Evolutionary conservation across 1,140 invertebrate genomes (phyloP).

Genomic region (Pogonognathellus flavescens): DNA sequence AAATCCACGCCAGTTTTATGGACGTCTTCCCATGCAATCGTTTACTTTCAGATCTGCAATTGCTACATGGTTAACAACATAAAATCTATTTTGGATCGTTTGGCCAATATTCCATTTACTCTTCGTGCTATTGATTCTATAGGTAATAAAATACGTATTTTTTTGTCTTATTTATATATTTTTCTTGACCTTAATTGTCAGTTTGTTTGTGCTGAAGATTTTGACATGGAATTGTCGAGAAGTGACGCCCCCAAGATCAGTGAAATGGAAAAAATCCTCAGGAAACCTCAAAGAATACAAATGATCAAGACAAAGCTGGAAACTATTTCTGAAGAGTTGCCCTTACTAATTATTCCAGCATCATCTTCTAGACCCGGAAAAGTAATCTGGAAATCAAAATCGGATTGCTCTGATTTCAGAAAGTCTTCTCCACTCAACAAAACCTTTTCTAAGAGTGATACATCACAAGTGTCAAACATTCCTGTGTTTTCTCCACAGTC

Average conservation of each 20-base stretch:
- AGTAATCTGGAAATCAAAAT: no score
- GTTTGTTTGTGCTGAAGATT: background rate
- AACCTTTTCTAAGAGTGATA: no score
- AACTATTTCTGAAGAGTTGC: background rate
- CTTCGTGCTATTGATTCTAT: background rate
- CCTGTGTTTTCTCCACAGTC: no score
- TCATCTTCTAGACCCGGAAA: no score
- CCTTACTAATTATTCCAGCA: background rate
- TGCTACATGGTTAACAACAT: background rate
- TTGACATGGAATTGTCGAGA: background rate
- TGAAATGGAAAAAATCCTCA: background rate
- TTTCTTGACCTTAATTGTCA: no score
- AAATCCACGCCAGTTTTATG: background rate
- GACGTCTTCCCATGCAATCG: background rate
- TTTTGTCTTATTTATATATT: background rate
- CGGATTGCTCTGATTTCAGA: no score
- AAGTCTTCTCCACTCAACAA: no score
- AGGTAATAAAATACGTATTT: background rate
- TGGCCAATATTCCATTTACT: background rate
- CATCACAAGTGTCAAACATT: no score
- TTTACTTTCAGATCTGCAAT: slow-evolving; percentile 13
- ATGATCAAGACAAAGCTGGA: background rate
- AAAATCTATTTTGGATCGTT: background rate
- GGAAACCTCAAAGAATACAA: background rate
- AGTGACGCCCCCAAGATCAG: background rate